Conservation (phyloP, 2,888 invertebrate genomes). For the Tinea trinotella region DNA sequence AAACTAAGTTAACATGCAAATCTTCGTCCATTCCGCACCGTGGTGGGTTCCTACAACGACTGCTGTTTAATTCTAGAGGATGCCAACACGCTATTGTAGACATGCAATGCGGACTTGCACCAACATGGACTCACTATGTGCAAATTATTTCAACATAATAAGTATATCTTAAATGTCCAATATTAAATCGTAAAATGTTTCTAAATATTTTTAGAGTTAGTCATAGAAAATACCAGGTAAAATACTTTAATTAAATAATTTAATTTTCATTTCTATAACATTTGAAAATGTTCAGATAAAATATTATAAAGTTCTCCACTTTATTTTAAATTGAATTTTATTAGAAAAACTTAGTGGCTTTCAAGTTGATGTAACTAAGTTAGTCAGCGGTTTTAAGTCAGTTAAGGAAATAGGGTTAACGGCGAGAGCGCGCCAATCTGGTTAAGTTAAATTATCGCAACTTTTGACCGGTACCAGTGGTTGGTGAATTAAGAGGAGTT, state of each 20-base stretch:
- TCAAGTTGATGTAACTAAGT: slow-evolving; percentile 39
- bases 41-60: slow-evolving; percentile 36
- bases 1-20: slow-evolving; percentile 64
- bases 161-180: not conserved
- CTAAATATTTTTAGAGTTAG: not conserved
- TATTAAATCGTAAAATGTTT: not conserved
- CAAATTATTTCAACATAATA: not conserved
- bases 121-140: not conserved
- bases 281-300: not conserved
- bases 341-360: slow-evolving; percentile 20
- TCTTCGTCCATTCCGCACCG: slow-evolving; percentile 45
- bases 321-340: slow-evolving; percentile 19
- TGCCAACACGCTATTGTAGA: slow-evolving; percentile 24
- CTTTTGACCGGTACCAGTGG: slow-evolving; percentile 52
- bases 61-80: slow-evolving; percentile 31
- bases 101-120: slow-evolving; percentile 25
- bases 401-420: slow-evolving; percentile 56
- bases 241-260: not conserved
- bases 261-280: slow-evolving; percentile 2
- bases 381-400: slow-evolving; percentile 47
- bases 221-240: not conserved
- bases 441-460: slow-evolving; percentile 58
- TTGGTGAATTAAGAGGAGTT: slow-evolving; percentile 31
- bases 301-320: not conserved
- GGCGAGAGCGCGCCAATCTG: slow-evolving; percentile 49